Base-by-base conservation (phyloP, 2,797 vertebrate species). In the Lacerta bilineata region DNA sequence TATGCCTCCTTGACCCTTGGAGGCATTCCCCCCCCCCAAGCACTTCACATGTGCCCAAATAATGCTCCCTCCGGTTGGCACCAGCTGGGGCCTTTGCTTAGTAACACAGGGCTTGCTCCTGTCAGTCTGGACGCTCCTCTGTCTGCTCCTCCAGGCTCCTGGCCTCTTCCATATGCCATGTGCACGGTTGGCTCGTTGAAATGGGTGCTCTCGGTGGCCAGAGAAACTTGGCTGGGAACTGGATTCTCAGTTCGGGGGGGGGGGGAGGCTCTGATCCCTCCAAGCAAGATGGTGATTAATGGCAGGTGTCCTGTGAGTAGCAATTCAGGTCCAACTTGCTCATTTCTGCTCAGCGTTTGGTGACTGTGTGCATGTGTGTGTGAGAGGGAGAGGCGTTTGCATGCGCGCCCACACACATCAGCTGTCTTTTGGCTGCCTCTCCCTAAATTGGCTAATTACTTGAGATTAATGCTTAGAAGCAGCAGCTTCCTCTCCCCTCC, bases 371-470 rank as follows among this genome's bases (percentile, higher is more conserved):
- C 72, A 27, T 55, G 4, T 79, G 66, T 25, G 25, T 74, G 18
- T 2, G 43, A 55, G 66, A 61, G 66, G 72, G 74, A 39, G 74
- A 59, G 69, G 33, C 2, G 69, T 64, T 74, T 80, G 77, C 55
- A 25, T 69, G 87, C 15, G 69, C 1, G 13, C 10, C 69, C 41
- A 66, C 25, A 66, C 55, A 61, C 43, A 75, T 81, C 83, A 89
- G 83, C 83, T 89, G 88, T 29, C 83, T 85, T 81, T 89, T 85
- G 83, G 78, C 83, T 74, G 88, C 55, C 61, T 89, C 41, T 81
- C 33, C 75, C 78, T 59, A 89, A 89, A 81, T 76, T 81, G 88
- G 88, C 83, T 89, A 89, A 89, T 85, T 85, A 85, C 69, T 80
- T 75, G 83, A 85, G 77, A 85, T 89, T 80, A 89, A 89, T 66